Evolutionary conservation across 2,888 invertebrate genomes (phyloP).

Genomic region (Megamerina dolium): DNA sequence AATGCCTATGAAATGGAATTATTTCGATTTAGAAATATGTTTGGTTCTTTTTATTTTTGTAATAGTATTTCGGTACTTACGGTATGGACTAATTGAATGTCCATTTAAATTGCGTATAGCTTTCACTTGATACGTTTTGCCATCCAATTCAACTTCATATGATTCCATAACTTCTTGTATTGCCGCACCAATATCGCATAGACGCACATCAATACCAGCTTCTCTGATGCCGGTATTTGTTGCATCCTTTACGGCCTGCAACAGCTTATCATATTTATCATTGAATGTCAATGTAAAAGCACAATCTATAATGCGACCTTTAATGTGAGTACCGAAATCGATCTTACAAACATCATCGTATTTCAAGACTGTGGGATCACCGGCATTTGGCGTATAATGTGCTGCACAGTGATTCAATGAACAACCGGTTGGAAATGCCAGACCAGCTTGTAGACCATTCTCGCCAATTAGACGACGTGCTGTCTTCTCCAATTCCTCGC

Average conservation of each 20-base stretch:
- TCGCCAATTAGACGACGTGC: conserved; percentile 89
- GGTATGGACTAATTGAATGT: conserved; percentile 98
- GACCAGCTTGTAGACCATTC: conserved; percentile 87
- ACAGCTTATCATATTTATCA: conserved; percentile 87
- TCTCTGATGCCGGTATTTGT: conserved; percentile 96
- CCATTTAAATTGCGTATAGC: conserved; percentile 98
- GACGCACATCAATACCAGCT: conserved; percentile 92
- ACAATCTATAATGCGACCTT: conserved; percentile 97
- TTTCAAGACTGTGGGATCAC: conserved; percentile 88
- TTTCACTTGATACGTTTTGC: conserved; percentile 92
- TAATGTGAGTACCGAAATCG: conserved; percentile 97
- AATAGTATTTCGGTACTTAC: conserved; percentile 52
- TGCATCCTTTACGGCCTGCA: conserved; percentile 94
- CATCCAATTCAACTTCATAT: conserved; percentile 95
- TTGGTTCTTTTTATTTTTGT: neutral
- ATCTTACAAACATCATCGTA: conserved; percentile 98
- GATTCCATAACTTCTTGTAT: conserved; percentile 99
- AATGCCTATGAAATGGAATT: conserved; percentile 21
- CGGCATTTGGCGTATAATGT: conserved; percentile 98
- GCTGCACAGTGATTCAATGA: conserved; percentile 99
- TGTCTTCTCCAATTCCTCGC: conserved; percentile 90
- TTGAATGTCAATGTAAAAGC: conserved; percentile 97
- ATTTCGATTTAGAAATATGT: too few species aligned
- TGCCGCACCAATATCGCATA: conserved; percentile 94
- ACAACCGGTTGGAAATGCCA: conserved; percentile 96